Evolutionary conservation across 2,113 vertebrate genomes (phyloP).

Genomic region (Mirza zaza): DNA sequence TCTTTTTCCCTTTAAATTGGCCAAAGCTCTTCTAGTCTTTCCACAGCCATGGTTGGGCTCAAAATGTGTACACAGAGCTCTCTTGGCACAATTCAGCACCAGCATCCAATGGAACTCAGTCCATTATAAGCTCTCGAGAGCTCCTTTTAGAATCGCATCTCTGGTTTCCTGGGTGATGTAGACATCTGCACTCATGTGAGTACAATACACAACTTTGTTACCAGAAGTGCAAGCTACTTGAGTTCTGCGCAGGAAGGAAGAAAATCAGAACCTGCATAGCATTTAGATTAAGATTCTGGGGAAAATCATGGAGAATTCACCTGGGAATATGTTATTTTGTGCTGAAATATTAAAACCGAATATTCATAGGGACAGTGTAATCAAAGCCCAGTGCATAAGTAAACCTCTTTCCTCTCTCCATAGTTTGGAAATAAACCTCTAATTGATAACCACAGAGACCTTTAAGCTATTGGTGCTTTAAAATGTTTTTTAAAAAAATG

Average conservation of each 20-base stretch:
- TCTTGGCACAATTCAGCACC: neutral
- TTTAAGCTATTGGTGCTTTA: neutral
- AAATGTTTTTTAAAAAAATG: neutral
- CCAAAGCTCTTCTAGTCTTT: slow-evolving; percentile 1
- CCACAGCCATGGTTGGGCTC: neutral
- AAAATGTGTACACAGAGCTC: neutral
- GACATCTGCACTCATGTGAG: slow-evolving; percentile 66
- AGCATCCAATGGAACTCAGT: neutral
- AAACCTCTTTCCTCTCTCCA: neutral
- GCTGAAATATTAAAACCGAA: slow-evolving; percentile 33
- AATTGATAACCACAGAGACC: neutral
- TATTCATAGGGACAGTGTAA: neutral
- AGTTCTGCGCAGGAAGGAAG: slow-evolving; percentile 66
- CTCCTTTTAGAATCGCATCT: slow-evolving; percentile 53
- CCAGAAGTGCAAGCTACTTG: slow-evolving; percentile 53
- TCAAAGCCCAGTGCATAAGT: neutral
- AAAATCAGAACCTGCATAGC: slow-evolving; percentile 27
- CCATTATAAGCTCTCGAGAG: slow-evolving; percentile 23
- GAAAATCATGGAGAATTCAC: neutral
- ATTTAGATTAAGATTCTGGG: slow-evolving; percentile 61
- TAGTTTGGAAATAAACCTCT: neutral
- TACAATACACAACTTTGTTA: slow-evolving; percentile 63
- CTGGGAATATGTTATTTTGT: neutral
- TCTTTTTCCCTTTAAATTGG: neutral
- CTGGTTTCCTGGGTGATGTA: slow-evolving; percentile 75